Evolutionary conservation across 2,113 vertebrate genomes (phyloP), one percentile per base, ranked within the genome.

Genomic region (Sula dactylatra): DNA sequence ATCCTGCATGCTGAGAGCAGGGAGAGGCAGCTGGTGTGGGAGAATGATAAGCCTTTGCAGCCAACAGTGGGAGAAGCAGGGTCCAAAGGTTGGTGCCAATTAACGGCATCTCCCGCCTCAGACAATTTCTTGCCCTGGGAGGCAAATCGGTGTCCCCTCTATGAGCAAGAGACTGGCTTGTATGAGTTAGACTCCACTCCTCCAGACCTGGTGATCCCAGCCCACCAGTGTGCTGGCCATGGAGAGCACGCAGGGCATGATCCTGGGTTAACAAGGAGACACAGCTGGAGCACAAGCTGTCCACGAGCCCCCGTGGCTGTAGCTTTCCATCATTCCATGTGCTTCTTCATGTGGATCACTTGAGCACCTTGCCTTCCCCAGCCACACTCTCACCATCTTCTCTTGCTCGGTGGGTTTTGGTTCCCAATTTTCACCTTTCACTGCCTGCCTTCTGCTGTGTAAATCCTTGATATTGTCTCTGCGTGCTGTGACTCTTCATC

Each of bases 281-380:
- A 6, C 32, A n/a, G 31, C 58, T 34, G 52, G 36, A 65, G 31
- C 16, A 0, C 0, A 14, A 79, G 69, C 49, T 58, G 16, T 24
- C 36, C 2, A 1, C 0, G 2, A 70, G 36, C 32, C 25, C 13
- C 27, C 1, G 0, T 1, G 16, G 36, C 86, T 64, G 50, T 4
- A 44, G 10, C 27, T 86, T 73, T 38, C 61, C 59, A 47, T 42
- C 64, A n/a, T 67, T 24, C 64, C 12, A 4, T 1, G 1, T 10
- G 6, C 45, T 65, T 32, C 69, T 76, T 0, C 0, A 9, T 7
- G 18, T 38, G 24, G 29, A 5, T 20, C n/a, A 3, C 5, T 4
- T 5, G 49, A 77, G 47, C 4, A 2, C 44, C 66, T 90, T 45
- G 16, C 14, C 32, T 66, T 87, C 64, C 38, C 32, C 42, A 45